Base-by-base conservation (phyloP, 2,888 invertebrate genomes). In the Drosophila acutilabella region DNA sequence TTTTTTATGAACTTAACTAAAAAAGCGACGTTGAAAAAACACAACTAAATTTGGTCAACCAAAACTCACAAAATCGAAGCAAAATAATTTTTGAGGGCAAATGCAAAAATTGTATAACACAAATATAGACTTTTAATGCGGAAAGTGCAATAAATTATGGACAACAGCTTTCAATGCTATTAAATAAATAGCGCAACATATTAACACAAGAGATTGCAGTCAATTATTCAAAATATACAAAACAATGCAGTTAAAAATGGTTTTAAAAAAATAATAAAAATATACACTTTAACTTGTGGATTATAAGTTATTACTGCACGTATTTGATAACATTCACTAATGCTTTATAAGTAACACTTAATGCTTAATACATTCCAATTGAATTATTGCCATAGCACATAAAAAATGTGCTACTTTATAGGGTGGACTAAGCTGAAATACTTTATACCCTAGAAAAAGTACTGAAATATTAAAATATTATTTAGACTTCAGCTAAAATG, bases 1-100 rank as follows among this genome's bases (percentile, higher is more conserved):
- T 78, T 67, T 78, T 78, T 78, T 51, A 81, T 78, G 50, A 64
- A 74, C 59, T 62, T n/a, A 7, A 38, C 64, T 45, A 70, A 74
- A 60, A 61, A 52, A 8, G 30, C 30, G 30, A 45, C 45, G 52
- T 38, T 26, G 20, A 23, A 42, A 62, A 30, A 7, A 23, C 18
- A 18, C 50, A 80, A 64, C 70, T 60, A 59, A 72, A 59, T 77
- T 59, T 72, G 67, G 72, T 71, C 66, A 76, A 57, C 64, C 59
- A 56, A 76, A 71, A 58, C 33, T n/a, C 44, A 23, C 26, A 7
- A 58, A 58, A 60, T 75, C 44, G 26, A 56, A 52, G 40, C 14
- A 75, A 74, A 60, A 47, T 30, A 30, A 8, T 50, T 44, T n/a
- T 40, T 23, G 23, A 23, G 23, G 23, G 23, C 23, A 33, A 48